Evolutionary conservation across 2,888 invertebrate species (phyloP).

Genomic region (Julus scandinavius): DNA sequence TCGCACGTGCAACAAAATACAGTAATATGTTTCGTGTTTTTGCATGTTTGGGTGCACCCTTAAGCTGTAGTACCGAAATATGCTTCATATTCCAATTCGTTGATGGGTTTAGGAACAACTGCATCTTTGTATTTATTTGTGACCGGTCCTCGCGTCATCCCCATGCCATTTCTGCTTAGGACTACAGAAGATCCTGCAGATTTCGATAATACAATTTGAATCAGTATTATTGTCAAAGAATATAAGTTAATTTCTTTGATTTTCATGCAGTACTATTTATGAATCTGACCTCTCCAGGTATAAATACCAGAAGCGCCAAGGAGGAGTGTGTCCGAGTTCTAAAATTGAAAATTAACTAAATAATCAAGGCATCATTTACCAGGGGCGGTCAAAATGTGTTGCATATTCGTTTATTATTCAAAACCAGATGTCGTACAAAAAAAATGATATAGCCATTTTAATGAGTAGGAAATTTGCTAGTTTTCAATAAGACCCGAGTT

Average conservation of each 20-base stretch:
- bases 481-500: no score
- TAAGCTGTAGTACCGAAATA: slow-evolving; percentile 59
- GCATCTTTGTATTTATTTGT: neutral
- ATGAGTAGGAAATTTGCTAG: no score
- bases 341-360: neutral
- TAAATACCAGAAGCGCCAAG: slow-evolving; percentile 71
- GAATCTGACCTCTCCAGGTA: slow-evolving; percentile 67
- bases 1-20: no score
- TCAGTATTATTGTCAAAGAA: no score
- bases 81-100: slow-evolving; percentile 55
- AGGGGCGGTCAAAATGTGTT: no score
- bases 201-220: neutral
- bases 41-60: no score
- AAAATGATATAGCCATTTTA: no score
- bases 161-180: neutral
- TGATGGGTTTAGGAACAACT: slow-evolving; percentile 30
- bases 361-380: no score
- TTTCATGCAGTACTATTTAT: neutral
- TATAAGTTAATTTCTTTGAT: no score
- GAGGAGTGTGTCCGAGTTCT: slow-evolving; percentile 54
- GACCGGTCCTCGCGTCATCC: slow-evolving; percentile 43
- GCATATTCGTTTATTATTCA: no score
- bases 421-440: no score
- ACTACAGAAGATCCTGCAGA: slow-evolving; percentile 6
- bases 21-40: slow-evolving; percentile 62